Evolutionary conservation across 2,113 vertebrate species (phyloP), one percentile per base, ranked within the genome.

Genomic region (Myodes glareolus): DNA sequence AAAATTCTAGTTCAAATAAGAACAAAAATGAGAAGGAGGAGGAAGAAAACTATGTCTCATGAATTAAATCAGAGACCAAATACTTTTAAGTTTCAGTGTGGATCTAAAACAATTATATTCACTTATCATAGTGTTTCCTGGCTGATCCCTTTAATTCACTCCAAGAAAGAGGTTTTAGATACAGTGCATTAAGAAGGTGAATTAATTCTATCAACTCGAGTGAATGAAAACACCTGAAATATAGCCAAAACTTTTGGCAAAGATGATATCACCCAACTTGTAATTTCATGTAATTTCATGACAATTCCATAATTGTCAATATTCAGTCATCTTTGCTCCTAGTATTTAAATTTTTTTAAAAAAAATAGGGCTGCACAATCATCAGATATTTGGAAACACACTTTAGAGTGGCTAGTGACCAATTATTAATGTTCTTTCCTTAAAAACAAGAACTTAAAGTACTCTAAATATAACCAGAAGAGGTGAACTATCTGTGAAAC

Each of bases 401-500:
- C 9, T 78, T 88, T 81, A 94, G 6, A 50, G 13, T 80, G 42
- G 29, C 42, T 21, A 9, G 21, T 39, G 12, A 61, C 25, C 3
- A 92, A 39, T 86, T 77, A 31, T 76, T 91, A 88, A 70, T 78
- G 68, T 63, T 21, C 27, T 14, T n/a, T 45, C 72, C 86, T 68
- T 94, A 77, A 95, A 88, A 77, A 39, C 17, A 45, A 91, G 27
- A 91, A 91, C 5, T 45, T 94, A 95, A 77, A 91, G 63, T 52
- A 3, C 4, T 91, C 13, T 82, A 91, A 67, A 42, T 52, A 88
- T 31, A 87, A 86, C 12, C 10, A 73, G 4, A 0, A 80, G 33
- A 90, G 3, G 2, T 78, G 11, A 67, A 86, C 81, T 55, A 3
- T 25, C 68, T 87, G 31, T n/a, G 3, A 92, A 90, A 93, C 72